phyloP scores from a whole-genome alignment of 2,797 vertebrate genomes.

The Coracias cyanogaster region DNA sequence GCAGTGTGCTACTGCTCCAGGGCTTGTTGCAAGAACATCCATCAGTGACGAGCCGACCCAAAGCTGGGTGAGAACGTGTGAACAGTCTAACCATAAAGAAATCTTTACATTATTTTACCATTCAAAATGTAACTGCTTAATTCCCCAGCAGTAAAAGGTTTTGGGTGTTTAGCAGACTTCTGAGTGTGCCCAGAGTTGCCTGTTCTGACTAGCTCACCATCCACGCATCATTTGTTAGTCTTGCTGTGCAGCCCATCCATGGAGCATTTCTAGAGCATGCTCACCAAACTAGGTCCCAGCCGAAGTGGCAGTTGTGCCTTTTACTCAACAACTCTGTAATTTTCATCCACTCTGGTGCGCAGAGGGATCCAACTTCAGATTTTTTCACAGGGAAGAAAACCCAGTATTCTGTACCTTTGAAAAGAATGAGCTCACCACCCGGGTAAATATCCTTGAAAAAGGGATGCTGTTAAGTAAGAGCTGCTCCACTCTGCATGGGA shows the following conservation, averaged over 20 bases:
- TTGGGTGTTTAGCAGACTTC: not conserved
- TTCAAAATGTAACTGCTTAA: not conserved
- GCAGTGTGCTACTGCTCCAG: not conserved
- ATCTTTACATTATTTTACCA: not conserved
- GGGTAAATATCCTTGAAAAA: not conserved
- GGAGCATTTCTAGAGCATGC: not conserved
- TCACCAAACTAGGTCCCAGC: not conserved
- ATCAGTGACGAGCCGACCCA: not conserved
- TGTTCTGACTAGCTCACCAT: not conserved
- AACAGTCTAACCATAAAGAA: not conserved
- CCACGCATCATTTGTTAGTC: not conserved
- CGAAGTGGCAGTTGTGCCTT: not conserved
- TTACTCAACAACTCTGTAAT: not conserved
- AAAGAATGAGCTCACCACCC: not conserved
- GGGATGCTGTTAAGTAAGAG: not conserved
- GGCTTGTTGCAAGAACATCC: not conserved
- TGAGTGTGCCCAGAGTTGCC: not conserved
- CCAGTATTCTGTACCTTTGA: not conserved
- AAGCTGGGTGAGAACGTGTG: not conserved
- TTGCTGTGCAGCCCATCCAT: fast-evolving
- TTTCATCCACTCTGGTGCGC: not conserved
- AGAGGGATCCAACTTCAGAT: not conserved
- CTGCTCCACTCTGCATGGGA: not conserved
- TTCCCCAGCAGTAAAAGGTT: not conserved
- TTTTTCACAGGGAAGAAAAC: not conserved